Conservation (phyloP, 2,888 invertebrate genomes). For the Phyllotreta cruciferae region DNA sequence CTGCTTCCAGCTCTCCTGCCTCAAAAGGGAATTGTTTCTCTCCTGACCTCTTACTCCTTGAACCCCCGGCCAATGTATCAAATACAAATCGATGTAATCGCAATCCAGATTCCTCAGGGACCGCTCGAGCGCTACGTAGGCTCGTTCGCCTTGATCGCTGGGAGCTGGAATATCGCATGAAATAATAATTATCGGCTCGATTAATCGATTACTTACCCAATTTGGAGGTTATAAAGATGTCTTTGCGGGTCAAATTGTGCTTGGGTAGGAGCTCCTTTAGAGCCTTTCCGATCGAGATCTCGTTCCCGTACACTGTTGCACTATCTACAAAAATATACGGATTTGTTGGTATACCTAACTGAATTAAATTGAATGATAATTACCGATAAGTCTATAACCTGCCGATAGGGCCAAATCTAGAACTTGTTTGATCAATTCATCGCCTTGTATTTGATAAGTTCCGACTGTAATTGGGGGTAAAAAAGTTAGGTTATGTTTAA, state of each 20-base stretch:
- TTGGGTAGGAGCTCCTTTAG: slow-evolving; percentile 72
- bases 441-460: slow-evolving; percentile 68
- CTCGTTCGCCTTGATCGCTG: slow-evolving; percentile 57
- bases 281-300: slow-evolving; percentile 71
- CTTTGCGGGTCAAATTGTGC: slow-evolving; percentile 70
- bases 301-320: slow-evolving; percentile 70
- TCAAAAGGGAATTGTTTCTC: slow-evolving; percentile 59
- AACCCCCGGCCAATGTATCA: slow-evolving; percentile 84
- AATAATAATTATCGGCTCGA: not conserved
- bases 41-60: slow-evolving; percentile 61
- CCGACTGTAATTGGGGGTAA: slow-evolving; percentile 65
- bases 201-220: slow-evolving; percentile 63
- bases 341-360: too few species aligned
- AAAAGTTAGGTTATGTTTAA: slow-evolving; percentile 31
- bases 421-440: slow-evolving; percentile 62
- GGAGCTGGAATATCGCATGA: slow-evolving; percentile 9
- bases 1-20: slow-evolving; percentile 72
- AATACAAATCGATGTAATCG: slow-evolving; percentile 77
- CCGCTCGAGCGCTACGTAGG: slow-evolving; percentile 63
- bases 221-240: slow-evolving; percentile 83
- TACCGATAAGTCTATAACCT: slow-evolving; percentile 78
- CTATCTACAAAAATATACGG: slow-evolving; percentile 9
- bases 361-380: slow-evolving; percentile 37
- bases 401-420: slow-evolving; percentile 70
- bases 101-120: slow-evolving; percentile 70